phyloP scores from a whole-genome alignment of 2,113 vertebrate genomes.

The Catharus bicknelli region DNA sequence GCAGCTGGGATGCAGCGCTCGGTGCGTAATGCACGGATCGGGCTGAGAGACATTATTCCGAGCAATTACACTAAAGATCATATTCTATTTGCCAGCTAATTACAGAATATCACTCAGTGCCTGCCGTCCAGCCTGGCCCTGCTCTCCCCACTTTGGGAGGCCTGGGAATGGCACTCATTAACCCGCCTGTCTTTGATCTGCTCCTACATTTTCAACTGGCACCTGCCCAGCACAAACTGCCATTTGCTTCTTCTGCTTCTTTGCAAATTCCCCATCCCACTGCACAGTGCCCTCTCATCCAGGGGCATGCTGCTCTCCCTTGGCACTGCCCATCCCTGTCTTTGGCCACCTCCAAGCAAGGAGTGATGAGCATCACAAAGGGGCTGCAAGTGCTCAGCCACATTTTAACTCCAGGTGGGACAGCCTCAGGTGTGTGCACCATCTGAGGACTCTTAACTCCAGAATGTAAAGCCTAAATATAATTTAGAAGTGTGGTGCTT shows the following conservation, averaged over 20 bases:
- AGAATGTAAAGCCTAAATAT: not conserved
- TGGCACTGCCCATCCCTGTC: not conserved
- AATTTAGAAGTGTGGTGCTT: not conserved
- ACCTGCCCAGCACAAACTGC: not conserved
- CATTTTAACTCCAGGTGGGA: not conserved
- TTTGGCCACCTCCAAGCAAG: not conserved
- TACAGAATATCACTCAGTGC: constrained; percentile 43
- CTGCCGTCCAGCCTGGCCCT: not conserved
- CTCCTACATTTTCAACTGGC: constrained; percentile 6
- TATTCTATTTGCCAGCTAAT: constrained; percentile 67
- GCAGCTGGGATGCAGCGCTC: constrained; percentile 35
- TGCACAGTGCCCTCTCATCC: not conserved
- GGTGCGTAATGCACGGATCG: not conserved
- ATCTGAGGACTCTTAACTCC: not conserved
- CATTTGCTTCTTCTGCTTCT: not conserved
- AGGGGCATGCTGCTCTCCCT: not conserved
- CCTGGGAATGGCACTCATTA: constrained; percentile 23
- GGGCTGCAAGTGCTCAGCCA: not conserved
- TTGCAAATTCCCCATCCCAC: not conserved
- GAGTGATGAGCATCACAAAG: not conserved
- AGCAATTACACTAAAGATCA: constrained; percentile 69
- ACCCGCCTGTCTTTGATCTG: not conserved
- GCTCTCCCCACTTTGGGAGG: not conserved
- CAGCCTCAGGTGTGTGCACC: not conserved
- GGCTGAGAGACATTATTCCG: constrained; percentile 25